Evolutionary conservation across 2,888 invertebrate genomes (phyloP).

Genomic region (Trachelus troglodyta): DNA sequence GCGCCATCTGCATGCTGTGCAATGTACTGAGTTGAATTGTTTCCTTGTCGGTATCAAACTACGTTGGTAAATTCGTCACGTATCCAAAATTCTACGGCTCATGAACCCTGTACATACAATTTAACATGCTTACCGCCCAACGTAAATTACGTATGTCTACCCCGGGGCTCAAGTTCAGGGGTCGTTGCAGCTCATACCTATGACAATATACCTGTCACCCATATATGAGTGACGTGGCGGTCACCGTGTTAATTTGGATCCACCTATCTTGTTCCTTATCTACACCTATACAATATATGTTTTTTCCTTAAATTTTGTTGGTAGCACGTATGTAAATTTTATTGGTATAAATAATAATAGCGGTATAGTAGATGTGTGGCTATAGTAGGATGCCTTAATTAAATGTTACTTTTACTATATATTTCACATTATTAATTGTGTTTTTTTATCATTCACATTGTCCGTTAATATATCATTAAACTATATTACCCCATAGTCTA

Average conservation of each 20-base stretch:
- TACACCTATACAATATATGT: not conserved
- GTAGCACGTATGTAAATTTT: not conserved
- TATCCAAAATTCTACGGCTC: not conserved
- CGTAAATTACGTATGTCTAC: too few relatives aligned
- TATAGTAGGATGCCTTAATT: not conserved
- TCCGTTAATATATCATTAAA: not conserved
- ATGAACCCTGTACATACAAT: not conserved
- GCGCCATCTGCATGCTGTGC: constrained; percentile 43
- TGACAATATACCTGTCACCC: too few relatives aligned
- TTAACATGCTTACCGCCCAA: not conserved
- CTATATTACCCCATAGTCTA: not conserved
- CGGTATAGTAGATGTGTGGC: not conserved
- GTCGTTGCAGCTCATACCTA: too few relatives aligned
- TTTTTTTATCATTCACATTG: not conserved
- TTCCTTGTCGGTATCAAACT: not conserved
- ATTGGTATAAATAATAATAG: not conserved
- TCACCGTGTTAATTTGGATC: not conserved
- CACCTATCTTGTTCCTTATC: not conserved
- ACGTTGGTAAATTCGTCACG: not conserved
- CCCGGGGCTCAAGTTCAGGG: too few relatives aligned
- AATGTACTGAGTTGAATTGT: not conserved
- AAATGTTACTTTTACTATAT: too few relatives aligned
- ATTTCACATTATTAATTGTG: not conserved
- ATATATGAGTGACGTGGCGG: too few relatives aligned
- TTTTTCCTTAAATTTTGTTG: not conserved